Base-by-base conservation (phyloP, 2,797 vertebrate genomes). In the Karalla daura region DNA sequence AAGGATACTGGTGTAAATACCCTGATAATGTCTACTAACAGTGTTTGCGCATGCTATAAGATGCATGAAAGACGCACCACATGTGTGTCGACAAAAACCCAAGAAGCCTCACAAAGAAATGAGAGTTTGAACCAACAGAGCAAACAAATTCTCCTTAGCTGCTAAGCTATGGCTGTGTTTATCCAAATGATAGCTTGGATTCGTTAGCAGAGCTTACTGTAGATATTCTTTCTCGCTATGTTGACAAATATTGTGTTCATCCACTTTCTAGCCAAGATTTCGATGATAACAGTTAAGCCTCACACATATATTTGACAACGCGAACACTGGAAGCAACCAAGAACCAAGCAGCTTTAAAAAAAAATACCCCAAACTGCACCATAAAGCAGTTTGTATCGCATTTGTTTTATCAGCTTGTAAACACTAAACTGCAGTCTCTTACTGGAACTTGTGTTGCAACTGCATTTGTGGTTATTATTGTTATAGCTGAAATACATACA, bases 1-100 rank as follows among this genome's bases (percentile, higher is more conserved):
- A 47, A 74, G 52, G 55, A 11, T 11, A 35, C 25, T 15, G 66
- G 43, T 32, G 45, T 41, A 70, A 69, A 84, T 15, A 50, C 50
- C 59, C 39, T 13, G 44, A 32, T 56, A 51, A 81, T 47, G 50
- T 59, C 45, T 53, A 5, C 2, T 25, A 62, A 41, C 40, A 44
- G 41, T 23, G 45, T 50, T 24, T 44, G 35, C 36, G 35, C 40
- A 52, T 45, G 53, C 21, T 35, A 13, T n/a, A 46, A 14, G 27
- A n/a, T 41, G 44, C 20, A 21, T 39, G 43, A 41, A 23, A 44
- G 35, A 24, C 23, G 51, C 20, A 23, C 3, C 13, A 39, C 23
- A 39, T 12, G 18, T 13, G 23, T 60, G n/a, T n/a, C n/a, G n/a
- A n/a, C n/a, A n/a, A n/a, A 27, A 74, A 64, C 9, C 45, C 23